Percentiles rank a stretch among this genome's conserved stretches.
phyloP scores from a whole-genome alignment of 2,797 vertebrate species.

The Cossypha heuglini region DNA sequence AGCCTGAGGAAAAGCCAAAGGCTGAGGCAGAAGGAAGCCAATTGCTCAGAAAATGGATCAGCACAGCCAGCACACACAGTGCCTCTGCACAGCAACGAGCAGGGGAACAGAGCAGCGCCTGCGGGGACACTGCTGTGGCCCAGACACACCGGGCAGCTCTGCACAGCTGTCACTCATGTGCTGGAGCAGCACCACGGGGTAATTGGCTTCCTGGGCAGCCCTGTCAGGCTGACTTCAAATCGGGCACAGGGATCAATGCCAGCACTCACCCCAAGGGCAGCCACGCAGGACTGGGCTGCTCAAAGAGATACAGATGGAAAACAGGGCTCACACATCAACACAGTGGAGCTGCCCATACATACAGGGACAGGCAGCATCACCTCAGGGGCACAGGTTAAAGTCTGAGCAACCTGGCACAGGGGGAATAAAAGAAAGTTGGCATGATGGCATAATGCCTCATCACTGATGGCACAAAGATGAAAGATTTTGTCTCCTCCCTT shows the following conservation, averaged over 20 bases:
- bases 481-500: background rate
- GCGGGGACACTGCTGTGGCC: background rate
- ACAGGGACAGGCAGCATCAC: background rate
- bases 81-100: background rate
- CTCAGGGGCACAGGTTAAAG: background rate
- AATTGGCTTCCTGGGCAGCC: background rate
- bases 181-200: background rate
- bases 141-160: background rate
- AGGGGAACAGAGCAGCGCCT: background rate
- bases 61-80: background rate
- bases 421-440: background rate
- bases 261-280: background rate
- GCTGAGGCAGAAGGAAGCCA: background rate
- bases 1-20: background rate
- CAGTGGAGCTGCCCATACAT: accelerated
- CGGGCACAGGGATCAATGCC: background rate
- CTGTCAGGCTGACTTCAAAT: background rate
- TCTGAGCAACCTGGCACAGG: background rate
- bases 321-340: background rate
- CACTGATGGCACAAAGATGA: background rate
- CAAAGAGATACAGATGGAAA: background rate
- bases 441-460: background rate
- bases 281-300: accelerated
- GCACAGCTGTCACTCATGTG: background rate
- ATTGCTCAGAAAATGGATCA: background rate